A percentile compares a stretch with the other conserved stretches of the same genome.
Evolutionary conservation across 2,888 invertebrate species (phyloP).

Genomic region (Sialis lutaria): DNA sequence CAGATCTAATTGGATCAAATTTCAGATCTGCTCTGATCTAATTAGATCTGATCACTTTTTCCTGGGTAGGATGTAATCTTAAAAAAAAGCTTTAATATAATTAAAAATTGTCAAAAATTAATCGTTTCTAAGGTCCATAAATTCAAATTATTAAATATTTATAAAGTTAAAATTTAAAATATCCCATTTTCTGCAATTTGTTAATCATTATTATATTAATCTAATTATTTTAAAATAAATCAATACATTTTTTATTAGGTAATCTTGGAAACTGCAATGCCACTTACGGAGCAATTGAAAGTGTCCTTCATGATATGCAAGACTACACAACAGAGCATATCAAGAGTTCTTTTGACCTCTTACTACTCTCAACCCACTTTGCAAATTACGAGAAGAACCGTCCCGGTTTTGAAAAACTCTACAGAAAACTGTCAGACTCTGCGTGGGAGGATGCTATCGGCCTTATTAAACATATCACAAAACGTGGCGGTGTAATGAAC

Average conservation of each 20-base stretch:
- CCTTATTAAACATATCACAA: slow-evolving; percentile 58
- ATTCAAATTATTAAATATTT: no score
- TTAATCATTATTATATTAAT: no score
- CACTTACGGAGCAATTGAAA: slow-evolving; percentile 39
- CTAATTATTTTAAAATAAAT: not conserved
- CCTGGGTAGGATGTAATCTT: no score
- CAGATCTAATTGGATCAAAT: no score
- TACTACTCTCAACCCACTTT: slow-evolving; percentile 58
- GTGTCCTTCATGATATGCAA: slow-evolving; percentile 30
- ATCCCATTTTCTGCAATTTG: not conserved
- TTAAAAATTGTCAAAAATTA: no score
- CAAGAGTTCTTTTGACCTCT: slow-evolving; percentile 54
- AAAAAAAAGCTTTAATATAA: no score
- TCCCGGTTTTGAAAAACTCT: slow-evolving; percentile 57
- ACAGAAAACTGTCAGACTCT: slow-evolving; percentile 53
- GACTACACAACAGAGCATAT: slow-evolving; percentile 45
- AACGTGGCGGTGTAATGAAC: slow-evolving; percentile 47
- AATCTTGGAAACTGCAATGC: slow-evolving; percentile 34
- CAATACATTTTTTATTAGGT: not conserved
- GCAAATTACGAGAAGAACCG: slow-evolving; percentile 60
- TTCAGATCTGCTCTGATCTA: no score
- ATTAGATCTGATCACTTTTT: no score
- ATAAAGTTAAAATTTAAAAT: no score
- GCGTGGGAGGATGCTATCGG: slow-evolving; percentile 57
- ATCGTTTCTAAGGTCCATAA: no score